Evolutionary conservation across 2,797 vertebrate species (phyloP), one percentile per base, ranked within the genome.

Genomic region (Bradypodion ventrale): DNA sequence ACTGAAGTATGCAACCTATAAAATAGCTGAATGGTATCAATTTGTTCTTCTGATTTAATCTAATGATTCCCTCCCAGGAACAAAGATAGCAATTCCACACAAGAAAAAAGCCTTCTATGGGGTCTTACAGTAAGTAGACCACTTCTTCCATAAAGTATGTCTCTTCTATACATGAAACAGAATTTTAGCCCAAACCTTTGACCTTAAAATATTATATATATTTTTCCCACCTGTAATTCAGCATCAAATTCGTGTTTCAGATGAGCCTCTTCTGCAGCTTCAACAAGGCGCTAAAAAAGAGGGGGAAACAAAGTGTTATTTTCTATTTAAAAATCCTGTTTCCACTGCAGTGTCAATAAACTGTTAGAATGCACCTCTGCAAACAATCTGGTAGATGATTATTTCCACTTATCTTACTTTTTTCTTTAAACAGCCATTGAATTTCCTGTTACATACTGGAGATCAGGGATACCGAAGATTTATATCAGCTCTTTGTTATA

Each of bases 181-280:
- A 42, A 37, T 0, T 2, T 60, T 27, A 59, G 13, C 15, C 23
- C 9, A 32, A 44, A 27, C 12, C 25, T 21, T 27, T 52, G 6
- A 19, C 44, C 19, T 62, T 12, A 73, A 84, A 73, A 87, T 35
- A 70, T 89, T 78, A 23, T 21, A 56, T 56, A 49, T 49, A 49
- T 49, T 81, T 65, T 82, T 66, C 40, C 96, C 95, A 99, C 98
- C 98, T 99, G 98, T 80, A 99, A 95, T 72, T 99, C 98, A 13
- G 98, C 98, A 90, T 99, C 98, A 75, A 99, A 98, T 91, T 98
- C 98, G 2, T 99, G 98, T 88, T 99, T 97, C 92, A 98, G 95
- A 73, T 99, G 98, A 82, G 98, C 98, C 85, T 99, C 98, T 91
- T 99, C 98, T 27, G 98, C 98, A 77, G 98, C 98, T 93, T 99